Evolutionary conservation across 2,113 vertebrate genomes (phyloP).

Genomic region (Bothrops jararaca): DNA sequence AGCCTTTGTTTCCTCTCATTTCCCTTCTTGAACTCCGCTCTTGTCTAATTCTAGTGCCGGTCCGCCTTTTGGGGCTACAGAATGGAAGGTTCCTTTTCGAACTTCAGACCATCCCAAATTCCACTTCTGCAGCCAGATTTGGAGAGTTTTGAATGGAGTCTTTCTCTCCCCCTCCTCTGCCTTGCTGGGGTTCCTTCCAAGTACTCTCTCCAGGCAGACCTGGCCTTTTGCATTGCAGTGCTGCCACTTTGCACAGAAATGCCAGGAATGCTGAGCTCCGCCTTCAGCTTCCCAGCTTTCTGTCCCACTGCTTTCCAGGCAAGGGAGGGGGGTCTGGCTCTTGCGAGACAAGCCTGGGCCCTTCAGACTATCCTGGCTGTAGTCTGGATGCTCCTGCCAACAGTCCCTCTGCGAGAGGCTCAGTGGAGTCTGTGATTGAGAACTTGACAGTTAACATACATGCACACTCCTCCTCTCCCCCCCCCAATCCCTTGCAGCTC

Average conservation of each 20-base stretch:
- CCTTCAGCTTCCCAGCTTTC: conserved; percentile 49
- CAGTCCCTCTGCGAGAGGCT: background rate
- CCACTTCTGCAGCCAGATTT: background rate
- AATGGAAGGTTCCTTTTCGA: background rate
- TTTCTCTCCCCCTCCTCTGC: conserved; percentile 8
- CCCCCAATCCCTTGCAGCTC: conserved; percentile 34
- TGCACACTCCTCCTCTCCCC: background rate
- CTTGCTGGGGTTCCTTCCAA: background rate
- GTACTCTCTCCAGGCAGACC: conserved; percentile 35
- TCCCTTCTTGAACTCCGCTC: background rate
- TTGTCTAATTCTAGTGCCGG: background rate
- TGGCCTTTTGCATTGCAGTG: conserved; percentile 45
- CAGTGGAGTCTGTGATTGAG: conserved; percentile 4
- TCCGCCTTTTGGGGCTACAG: background rate
- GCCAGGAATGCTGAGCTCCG: conserved; percentile 68
- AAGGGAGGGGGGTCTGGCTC: conserved; percentile 19
- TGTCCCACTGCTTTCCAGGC: conserved; percentile 44
- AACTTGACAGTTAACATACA: background rate
- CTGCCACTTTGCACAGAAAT: conserved; percentile 64
- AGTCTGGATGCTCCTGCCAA: background rate
- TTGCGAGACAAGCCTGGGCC: conserved; percentile 9
- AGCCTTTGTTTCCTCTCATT: background rate
- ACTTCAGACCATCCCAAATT: background rate
- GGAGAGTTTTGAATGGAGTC: background rate
- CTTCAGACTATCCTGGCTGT: conserved; percentile 36